These are phyloP conservation scores for Drosophila kambysellisi DNA, from an alignment of 2,888 invertebrate genomes.

Conservation along the genomic window DNA sequence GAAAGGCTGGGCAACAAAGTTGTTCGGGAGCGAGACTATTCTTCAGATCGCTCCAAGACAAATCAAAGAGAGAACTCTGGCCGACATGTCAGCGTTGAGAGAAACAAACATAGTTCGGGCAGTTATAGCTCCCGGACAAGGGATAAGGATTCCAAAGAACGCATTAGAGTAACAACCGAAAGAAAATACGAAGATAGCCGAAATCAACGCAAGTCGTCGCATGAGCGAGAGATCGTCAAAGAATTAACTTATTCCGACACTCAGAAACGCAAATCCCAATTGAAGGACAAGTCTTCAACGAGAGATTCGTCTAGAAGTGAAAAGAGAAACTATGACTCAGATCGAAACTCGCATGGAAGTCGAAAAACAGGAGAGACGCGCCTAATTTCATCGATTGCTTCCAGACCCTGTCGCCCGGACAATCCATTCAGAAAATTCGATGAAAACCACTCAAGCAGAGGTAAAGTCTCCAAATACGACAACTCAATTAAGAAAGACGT, in stretches of 20 bases:
- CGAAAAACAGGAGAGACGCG: constrained; percentile 49
- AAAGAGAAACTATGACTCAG: constrained; percentile 45
- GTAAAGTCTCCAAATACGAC: constrained; percentile 85
- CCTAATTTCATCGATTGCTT: constrained; percentile 57
- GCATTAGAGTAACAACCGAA: constrained; percentile 10
- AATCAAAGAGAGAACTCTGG: constrained; percentile 33
- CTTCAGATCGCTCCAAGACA: constrained; percentile 54
- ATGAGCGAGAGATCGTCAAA: constrained; percentile 32
- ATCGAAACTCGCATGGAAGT: constrained; percentile 41
- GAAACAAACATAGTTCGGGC: constrained; percentile 36
- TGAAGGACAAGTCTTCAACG: constrained; percentile 29
- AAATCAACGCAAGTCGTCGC: constrained; percentile 43
- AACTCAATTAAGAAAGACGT: constrained; percentile 85
- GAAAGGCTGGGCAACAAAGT: constrained; percentile 90
- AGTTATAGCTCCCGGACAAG: constrained; percentile 43
- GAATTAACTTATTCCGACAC: constrained; percentile 23
- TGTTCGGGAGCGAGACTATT: constrained; percentile 59
- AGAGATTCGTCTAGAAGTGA: constrained; percentile 26
- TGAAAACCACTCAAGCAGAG: constrained; percentile 87
- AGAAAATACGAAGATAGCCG: constrained; percentile 37
- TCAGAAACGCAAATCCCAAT: constrained; percentile 36
- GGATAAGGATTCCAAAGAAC: constrained; percentile 55
- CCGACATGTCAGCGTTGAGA: constrained; percentile 30
- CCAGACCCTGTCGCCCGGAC: constrained; percentile 64
- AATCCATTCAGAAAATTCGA: constrained; percentile 86